Evolutionary conservation across 2,888 invertebrate genomes (phyloP).

Genomic region (Archaeoteleia sp.): DNA sequence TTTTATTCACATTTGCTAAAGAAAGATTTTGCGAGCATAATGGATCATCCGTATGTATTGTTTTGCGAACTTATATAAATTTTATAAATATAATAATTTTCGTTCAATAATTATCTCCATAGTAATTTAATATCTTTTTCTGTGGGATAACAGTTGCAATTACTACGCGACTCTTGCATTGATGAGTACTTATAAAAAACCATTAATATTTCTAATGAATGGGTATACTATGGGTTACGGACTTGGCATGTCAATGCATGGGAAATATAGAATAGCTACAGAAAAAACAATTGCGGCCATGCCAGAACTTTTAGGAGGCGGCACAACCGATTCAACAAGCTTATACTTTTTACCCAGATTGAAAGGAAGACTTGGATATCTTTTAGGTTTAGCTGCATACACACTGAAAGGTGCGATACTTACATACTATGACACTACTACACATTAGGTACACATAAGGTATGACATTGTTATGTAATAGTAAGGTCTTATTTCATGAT

Average conservation of each 20-base stretch:
- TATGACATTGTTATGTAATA: too few relatives aligned
- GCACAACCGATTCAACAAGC: slow-evolving; percentile 96
- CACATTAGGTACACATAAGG: too few relatives aligned
- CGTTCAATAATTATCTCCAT: not conserved
- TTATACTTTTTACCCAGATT: slow-evolving; percentile 91
- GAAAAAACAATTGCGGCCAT: slow-evolving; percentile 96
- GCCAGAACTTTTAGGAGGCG: slow-evolving; percentile 99
- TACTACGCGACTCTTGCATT: slow-evolving; percentile 80
- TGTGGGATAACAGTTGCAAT: too few relatives aligned
- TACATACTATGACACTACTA: too few relatives aligned
- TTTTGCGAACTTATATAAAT: not conserved
- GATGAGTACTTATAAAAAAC: slow-evolving; percentile 91
- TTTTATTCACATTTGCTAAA: slow-evolving; percentile 1
- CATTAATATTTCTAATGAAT: slow-evolving; percentile 94
- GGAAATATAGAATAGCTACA: slow-evolving; percentile 92
- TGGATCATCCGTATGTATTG: not conserved
- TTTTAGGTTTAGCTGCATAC: slow-evolving; percentile 90
- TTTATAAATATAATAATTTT: too few relatives aligned
- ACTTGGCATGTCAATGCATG: slow-evolving; percentile 95
- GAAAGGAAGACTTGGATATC: slow-evolving; percentile 88
- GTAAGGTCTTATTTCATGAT: not conserved
- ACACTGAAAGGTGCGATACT: slow-evolving; percentile 77
- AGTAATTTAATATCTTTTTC: too few relatives aligned
- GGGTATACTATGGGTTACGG: slow-evolving; percentile 99
- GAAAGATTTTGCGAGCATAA: not conserved